Percentiles rank a stretch among this genome's conserved stretches.
phyloP scores from a whole-genome alignment of 2,888 invertebrate genomes.

The Gerris lacustris region DNA sequence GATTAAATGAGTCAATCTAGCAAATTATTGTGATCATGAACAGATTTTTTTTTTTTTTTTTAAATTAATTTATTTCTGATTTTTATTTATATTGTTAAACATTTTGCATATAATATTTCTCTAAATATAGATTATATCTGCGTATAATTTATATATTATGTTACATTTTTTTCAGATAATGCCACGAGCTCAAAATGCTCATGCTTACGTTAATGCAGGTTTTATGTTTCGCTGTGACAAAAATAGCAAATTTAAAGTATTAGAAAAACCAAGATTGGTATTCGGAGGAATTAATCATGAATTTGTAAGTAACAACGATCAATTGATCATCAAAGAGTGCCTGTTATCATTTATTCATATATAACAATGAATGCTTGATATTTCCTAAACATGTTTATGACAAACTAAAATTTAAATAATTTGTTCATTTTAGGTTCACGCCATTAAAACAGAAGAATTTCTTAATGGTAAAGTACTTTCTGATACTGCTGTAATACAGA shows the following conservation, averaged over 20 bases:
- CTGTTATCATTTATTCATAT: no score
- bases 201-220: conserved; percentile 62
- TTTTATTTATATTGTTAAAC: no score
- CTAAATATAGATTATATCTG: no score
- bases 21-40: no score
- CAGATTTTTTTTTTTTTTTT: no score
- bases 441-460: conserved; percentile 20
- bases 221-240: conserved; percentile 47
- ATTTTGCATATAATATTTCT: no score
- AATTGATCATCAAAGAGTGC: no score
- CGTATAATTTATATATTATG: no score
- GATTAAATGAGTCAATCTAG: no score
- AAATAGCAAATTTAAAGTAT: conserved; percentile 40
- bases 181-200: conserved; percentile 62
- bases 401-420: neutral
- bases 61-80: no score
- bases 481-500: conserved; percentile 39
- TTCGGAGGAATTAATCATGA: conserved; percentile 41
- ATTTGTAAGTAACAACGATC: conserved; percentile 35
- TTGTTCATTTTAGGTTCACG: conserved; percentile 21
- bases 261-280: conserved; percentile 42
- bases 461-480: conserved; percentile 39
- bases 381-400: no score
- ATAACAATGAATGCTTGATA: no score
- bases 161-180: conserved; percentile 45